Evolutionary conservation across 1,140 invertebrate genomes (phyloP), one percentile per base, ranked within the genome.

Genomic region (Aphelinus certus): DNA sequence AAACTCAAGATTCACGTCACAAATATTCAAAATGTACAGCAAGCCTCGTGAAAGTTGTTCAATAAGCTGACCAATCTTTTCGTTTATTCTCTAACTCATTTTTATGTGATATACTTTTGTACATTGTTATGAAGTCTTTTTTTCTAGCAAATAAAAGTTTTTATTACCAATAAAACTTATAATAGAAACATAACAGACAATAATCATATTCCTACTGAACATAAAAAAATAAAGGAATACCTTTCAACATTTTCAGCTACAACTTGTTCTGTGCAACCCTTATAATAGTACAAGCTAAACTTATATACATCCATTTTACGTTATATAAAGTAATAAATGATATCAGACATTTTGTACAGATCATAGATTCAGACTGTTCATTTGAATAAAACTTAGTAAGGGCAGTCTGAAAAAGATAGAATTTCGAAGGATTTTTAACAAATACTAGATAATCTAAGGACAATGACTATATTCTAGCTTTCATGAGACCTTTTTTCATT

Each of bases 41-140:
- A 85, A 86, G 55, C 76, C 80, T 51, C 75, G 71, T 9, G 79
- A 82, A 48, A 80, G 42, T 56, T 85, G 84, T 73, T 69, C 72
- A 46, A 81, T 85, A 81, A 80, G 65, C 71, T 85, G 74, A 81
- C 63, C 56, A 53, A 46, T 53, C 4, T 61, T 73, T 45, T 66
- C 26, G 7, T 69, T 3, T 56, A 7, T 7, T 65, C 7, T 65
- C 5, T 65, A 5, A 62, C 9, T 6, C 51, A 53, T 53, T 9
- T 53, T 53, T 53, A 9, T 65, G 1, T 66, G 47, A 53, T 65
- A 42, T 66, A 47, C 10, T 42, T 63, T 55, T n/a, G 55, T 63
- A 56, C 63, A 51, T 46, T 2, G n/a, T 51, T 5, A 7, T 57
- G 57, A 68, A 68, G 46, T 68, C 51, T 68, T 56, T 55, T 48